A percentile compares a stretch with the other conserved stretches of the same genome.
Conservation (phyloP, 2,888 invertebrate genomes). For the Cephus runcator region DNA sequence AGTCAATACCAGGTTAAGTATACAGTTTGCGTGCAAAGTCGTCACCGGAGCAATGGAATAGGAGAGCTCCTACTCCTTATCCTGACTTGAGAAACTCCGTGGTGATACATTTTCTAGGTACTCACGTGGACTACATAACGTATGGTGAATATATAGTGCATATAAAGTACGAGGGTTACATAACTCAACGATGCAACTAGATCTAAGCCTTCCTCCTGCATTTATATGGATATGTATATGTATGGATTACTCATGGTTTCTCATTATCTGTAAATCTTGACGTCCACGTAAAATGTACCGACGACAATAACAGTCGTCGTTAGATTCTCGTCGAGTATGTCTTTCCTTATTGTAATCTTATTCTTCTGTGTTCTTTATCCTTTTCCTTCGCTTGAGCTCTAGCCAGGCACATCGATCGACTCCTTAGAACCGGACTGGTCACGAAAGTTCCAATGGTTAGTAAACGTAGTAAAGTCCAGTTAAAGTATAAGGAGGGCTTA, state of each 20-base stretch:
- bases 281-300: not conserved
- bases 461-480: constrained; percentile 8
- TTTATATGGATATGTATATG: not conserved
- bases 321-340: not conserved
- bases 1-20: not conserved
- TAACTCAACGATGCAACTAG: not conserved
- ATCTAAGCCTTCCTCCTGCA: not conserved
- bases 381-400: not conserved
- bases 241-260: not conserved
- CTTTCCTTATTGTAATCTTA: not conserved
- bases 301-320: not conserved
- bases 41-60: not conserved
- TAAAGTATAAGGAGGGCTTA: not conserved
- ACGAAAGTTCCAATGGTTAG: constrained; percentile 25
- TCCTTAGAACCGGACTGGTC: constrained; percentile 9
- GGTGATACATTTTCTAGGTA: not conserved
- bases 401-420: constrained; percentile 12
- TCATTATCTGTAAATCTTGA: not conserved
- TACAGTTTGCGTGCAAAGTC: not conserved
- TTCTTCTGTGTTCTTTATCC: not conserved
- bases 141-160: not conserved
- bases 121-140: not conserved
- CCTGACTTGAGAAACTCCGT: not conserved
- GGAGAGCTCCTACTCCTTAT: not conserved
- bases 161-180: not conserved